These are phyloP conservation scores for Halcyon malimbica DNA, from an alignment of 2,113 vertebrate genomes.

Conservation along the genomic window DNA sequence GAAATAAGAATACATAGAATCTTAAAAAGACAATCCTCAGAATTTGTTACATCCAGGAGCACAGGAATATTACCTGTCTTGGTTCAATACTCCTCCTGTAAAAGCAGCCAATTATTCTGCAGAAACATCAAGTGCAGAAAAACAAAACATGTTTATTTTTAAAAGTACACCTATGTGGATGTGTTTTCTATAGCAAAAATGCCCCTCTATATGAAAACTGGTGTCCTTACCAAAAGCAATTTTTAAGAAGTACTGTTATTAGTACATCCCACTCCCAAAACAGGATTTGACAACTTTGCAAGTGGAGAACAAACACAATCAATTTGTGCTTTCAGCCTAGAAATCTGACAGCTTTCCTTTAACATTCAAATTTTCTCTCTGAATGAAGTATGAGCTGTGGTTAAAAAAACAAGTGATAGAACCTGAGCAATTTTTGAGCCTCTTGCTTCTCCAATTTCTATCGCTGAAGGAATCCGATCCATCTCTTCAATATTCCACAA, in stretches of 20 bases:
- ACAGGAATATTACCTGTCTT: background rate
- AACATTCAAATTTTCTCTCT: background rate
- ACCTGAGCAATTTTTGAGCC: constrained; percentile 65
- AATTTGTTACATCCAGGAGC: background rate
- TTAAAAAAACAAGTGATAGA: background rate
- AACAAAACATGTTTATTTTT: background rate
- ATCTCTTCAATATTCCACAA: constrained; percentile 78
- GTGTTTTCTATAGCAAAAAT: background rate
- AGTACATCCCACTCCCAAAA: background rate
- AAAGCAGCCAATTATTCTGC: background rate
- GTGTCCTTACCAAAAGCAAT: background rate
- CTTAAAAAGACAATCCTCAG: background rate
- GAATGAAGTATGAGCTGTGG: background rate
- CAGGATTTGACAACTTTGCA: background rate
- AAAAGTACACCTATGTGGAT: background rate
- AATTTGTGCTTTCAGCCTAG: background rate
- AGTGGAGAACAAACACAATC: background rate
- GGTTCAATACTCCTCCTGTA: background rate
- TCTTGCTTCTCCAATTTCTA: constrained; percentile 37
- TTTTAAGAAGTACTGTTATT: background rate
- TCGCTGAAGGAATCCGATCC: constrained; percentile 68
- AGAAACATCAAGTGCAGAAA: background rate
- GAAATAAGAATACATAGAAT: background rate
- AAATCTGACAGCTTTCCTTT: background rate
- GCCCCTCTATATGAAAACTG: background rate